Evolutionary conservation across 2,797 vertebrate species (phyloP).

Genomic region (Microhierax caerulescens): DNA sequence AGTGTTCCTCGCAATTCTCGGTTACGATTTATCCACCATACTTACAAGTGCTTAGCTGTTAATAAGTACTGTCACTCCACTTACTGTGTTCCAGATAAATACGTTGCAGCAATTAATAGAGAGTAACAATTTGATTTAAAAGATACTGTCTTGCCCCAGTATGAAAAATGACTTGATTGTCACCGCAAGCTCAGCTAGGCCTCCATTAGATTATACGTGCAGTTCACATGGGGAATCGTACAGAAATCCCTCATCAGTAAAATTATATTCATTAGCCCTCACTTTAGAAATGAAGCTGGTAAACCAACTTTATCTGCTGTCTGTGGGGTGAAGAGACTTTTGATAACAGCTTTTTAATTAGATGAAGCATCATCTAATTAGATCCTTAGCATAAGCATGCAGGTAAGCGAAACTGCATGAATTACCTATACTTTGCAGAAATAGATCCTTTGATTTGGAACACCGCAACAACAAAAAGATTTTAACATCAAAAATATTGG

Average conservation of each 20-base stretch:
- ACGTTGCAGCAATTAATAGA: neutral
- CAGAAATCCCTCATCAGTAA: conserved; percentile 38
- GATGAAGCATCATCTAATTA: neutral
- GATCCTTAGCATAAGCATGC: neutral
- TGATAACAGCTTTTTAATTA: conserved; percentile 49
- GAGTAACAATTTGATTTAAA: conserved; percentile 3
- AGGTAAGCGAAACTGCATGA: neutral
- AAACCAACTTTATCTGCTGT: conserved; percentile 48
- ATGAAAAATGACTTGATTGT: neutral
- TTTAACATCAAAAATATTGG: conserved; percentile 14
- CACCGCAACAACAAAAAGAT: neutral
- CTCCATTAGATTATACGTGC: neutral
- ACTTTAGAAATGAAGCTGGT: conserved; percentile 14
- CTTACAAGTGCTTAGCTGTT: neutral
- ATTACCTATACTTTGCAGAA: conserved; percentile 11
- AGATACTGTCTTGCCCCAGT: neutral
- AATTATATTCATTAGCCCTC: conserved; percentile 45
- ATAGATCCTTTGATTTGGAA: conserved; percentile 22
- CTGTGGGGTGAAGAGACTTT: conserved; percentile 24
- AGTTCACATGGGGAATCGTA: neutral
- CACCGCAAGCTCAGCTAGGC: neutral
- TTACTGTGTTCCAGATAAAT: conserved; percentile 11
- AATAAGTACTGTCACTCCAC: neutral
- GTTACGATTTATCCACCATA: neutral
- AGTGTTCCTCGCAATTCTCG: neutral